Base-by-base conservation (phyloP, 2,113 vertebrate species). In the Barnardius zonarius region DNA sequence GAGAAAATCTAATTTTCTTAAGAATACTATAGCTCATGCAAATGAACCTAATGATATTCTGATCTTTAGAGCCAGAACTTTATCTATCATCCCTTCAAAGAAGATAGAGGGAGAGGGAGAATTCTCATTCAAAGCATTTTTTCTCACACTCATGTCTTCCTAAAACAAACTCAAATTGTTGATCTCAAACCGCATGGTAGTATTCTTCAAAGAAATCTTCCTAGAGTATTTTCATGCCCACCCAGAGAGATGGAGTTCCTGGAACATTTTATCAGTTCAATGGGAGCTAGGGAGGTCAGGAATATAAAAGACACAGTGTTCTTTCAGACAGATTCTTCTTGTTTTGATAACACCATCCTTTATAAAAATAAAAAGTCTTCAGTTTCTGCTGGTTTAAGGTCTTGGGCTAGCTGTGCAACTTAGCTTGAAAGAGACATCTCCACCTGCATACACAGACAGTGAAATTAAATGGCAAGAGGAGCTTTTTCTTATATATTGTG, bases 251-350 rank as follows among this genome's bases (percentile, higher is more conserved):
- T 41, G 19, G 27, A 86, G 39, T 78, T 94, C 64, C 73, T 93
- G 64, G 55, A 91, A 82, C 23, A 62, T 49, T 93, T 92, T 90
- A 52, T 78, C 28, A 54, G 63, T 86, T 90, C 44, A 91, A 1
- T 78, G 72, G 68, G 24, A 81, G 72, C n/a, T 13, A 30, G 18
- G 31, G 81, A 22, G 24, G 41, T 63, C 76, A 86, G 6, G 8
- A 61, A 66, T 70, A 88, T 43, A 88, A 95, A 94, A 88, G 85
- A 85, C 46, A 83, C 13, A 67, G 17, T 93, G 67, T 95, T 88
- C 77, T 92, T 96, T 88, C 75, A 83, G 59, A 17, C 13, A 73
- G 75, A 81, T 83, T 95, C 68, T 94, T 96, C 88, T 73, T 96
- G 78, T 94, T 96, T 92, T 80, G 74, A 61, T 88, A 95, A 87